A percentile compares a stretch with the other conserved stretches of the same genome.
These are phyloP conservation scores for Euura lappo DNA, from an alignment of 1,140 invertebrate genomes.

Conservation along the genomic window DNA sequence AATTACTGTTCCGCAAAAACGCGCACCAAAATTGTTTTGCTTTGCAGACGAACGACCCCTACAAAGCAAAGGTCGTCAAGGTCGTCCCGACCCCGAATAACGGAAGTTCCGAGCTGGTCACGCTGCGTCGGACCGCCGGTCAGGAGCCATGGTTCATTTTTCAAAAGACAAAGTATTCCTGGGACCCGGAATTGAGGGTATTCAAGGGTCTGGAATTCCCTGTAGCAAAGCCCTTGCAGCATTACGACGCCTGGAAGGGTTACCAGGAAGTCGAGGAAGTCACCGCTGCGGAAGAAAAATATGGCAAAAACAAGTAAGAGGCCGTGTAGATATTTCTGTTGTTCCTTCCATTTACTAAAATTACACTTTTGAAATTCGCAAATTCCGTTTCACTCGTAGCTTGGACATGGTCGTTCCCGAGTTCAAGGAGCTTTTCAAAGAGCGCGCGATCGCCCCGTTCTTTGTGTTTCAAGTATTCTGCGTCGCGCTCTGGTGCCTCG, in stretches of 20 bases:
- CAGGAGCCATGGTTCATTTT: constrained; percentile 83
- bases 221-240: constrained; percentile 69
- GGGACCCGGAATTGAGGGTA: constrained; percentile 78
- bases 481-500: constrained; percentile 97
- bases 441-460: constrained; percentile 98
- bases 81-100: constrained; percentile 97
- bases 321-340: constrained; percentile 54
- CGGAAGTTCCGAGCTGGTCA: constrained; percentile 93
- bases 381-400: constrained; percentile 60
- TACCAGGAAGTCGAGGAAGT: constrained; percentile 84
- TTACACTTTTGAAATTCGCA: constrained; percentile 23
- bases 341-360: neutral
- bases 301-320: constrained; percentile 88
- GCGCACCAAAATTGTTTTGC: neutral
- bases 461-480: constrained; percentile 96
- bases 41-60: constrained; percentile 76
- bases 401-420: constrained; percentile 92
- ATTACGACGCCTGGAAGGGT: constrained; percentile 88
- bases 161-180: constrained; percentile 97
- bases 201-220: constrained; percentile 88
- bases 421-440: constrained; percentile 95
- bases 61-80: constrained; percentile 84
- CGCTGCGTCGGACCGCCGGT: constrained; percentile 69
- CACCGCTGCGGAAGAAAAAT: constrained; percentile 75
- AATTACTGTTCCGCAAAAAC: neutral